phyloP scores from a whole-genome alignment of 2,113 vertebrate genomes.

The Chlorodrepanis virens region DNA sequence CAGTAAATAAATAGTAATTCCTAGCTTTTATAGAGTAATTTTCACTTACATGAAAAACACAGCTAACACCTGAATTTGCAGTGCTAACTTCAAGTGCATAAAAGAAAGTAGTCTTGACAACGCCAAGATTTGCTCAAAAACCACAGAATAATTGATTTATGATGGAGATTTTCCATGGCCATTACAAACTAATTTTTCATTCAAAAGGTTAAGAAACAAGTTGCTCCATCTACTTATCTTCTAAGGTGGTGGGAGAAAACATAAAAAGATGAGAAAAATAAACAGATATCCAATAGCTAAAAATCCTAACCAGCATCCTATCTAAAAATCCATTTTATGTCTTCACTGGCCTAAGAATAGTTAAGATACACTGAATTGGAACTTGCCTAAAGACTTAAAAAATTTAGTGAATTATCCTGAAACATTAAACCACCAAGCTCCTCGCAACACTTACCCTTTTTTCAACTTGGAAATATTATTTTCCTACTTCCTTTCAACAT shows the following conservation, averaged over 20 bases:
- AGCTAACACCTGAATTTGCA: not conserved
- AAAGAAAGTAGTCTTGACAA: not conserved
- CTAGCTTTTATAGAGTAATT: not conserved
- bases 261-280: not conserved
- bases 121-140: not conserved
- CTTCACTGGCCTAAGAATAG: not conserved
- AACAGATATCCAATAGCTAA: not conserved
- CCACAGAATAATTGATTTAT: not conserved
- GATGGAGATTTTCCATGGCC: not conserved
- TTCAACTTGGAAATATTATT: not conserved
- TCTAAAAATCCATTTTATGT: not conserved
- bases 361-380: not conserved
- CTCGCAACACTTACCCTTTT: not conserved
- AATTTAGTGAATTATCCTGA: not conserved
- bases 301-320: not conserved
- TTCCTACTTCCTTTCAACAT: not conserved
- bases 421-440: not conserved
- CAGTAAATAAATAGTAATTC: not conserved
- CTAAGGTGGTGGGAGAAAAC: not conserved
- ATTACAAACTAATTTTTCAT: not conserved
- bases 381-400: not conserved
- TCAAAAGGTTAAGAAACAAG: not conserved
- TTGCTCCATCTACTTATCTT: not conserved
- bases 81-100: not conserved
- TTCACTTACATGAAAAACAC: not conserved